These are phyloP conservation scores for Brenthis ino DNA, from an alignment of 2,888 invertebrate genomes.

Conservation along the genomic window DNA sequence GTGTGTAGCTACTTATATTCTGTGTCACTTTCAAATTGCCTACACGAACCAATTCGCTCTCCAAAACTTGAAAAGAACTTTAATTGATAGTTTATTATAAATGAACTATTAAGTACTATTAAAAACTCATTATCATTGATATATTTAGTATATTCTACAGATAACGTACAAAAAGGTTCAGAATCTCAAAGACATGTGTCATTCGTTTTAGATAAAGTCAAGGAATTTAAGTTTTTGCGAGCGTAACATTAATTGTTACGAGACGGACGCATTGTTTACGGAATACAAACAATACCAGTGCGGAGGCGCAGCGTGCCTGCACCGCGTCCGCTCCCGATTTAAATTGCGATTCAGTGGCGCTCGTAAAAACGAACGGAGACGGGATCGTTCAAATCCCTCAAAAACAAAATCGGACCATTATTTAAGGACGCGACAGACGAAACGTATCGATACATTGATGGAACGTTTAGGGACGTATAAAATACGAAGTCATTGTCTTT, in stretches of 20 bases:
- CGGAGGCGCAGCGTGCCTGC: not conserved
- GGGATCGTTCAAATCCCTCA: slow-evolving; percentile 54
- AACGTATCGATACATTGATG: slow-evolving; percentile 71
- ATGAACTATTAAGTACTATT: not conserved
- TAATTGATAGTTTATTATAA: not conserved
- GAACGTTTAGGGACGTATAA: slow-evolving; percentile 76
- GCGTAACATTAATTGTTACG: slow-evolving; percentile 24
- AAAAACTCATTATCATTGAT: too few relatives aligned
- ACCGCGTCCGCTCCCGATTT: slow-evolving; percentile 13
- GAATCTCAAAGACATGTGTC: slow-evolving; percentile 10
- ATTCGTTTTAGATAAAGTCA: slow-evolving; percentile 8
- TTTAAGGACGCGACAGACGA: slow-evolving; percentile 59
- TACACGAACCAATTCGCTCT: not conserved
- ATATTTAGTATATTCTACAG: too few relatives aligned
- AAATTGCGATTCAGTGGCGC: slow-evolving; percentile 6
- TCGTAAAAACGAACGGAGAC: slow-evolving; percentile 40
- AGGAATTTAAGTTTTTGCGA: slow-evolving; percentile 16
- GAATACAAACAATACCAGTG: slow-evolving; percentile 18
- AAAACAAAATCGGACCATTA: slow-evolving; percentile 58
- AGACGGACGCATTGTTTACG: slow-evolving; percentile 12
- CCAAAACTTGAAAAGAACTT: not conserved
- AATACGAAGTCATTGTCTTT: slow-evolving; percentile 76
- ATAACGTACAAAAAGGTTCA: too few relatives aligned
- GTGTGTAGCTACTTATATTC: not conserved
- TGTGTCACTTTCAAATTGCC: not conserved